A percentile compares a stretch with the other conserved stretches of the same genome.
These are phyloP conservation scores for Cepaea hortensis DNA, from an alignment of 2,888 invertebrate genomes.

Conservation along the genomic window DNA sequence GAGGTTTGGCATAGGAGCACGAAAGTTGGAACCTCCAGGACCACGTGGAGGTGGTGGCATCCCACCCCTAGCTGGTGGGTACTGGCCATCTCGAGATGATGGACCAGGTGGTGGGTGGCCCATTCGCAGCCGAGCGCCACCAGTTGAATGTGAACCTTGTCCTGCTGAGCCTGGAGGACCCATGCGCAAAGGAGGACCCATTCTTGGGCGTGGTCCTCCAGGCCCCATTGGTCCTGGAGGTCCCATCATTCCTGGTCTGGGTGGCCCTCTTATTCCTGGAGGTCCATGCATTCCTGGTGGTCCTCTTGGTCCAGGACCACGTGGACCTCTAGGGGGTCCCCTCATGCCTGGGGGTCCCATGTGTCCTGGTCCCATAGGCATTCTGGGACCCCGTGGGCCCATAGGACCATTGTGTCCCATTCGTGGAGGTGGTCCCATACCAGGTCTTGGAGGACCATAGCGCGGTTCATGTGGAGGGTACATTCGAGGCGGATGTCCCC, in stretches of 20 bases:
- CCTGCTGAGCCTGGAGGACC: constrained; percentile 51
- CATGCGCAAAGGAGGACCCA: constrained; percentile 52
- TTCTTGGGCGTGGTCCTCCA: constrained; percentile 54
- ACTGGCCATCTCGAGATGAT: constrained; percentile 33
- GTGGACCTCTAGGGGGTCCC: constrained; percentile 57
- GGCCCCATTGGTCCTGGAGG: constrained; percentile 58
- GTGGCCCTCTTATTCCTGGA: constrained; percentile 55
- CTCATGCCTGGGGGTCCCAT: constrained; percentile 59
- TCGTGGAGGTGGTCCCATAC: constrained; percentile 51
- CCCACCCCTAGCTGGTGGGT: constrained; percentile 45
- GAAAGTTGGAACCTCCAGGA: constrained; percentile 44
- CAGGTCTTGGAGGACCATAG: constrained; percentile 49
- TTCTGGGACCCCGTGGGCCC: constrained; percentile 49
- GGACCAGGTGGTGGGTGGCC: constrained; percentile 43
- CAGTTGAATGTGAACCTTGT: constrained; percentile 42
- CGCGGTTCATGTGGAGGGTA: constrained; percentile 51
- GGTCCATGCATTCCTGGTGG: constrained; percentile 59
- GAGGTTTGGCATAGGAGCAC: constrained; percentile 49
- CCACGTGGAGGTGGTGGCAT: constrained; percentile 38
- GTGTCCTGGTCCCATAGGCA: constrained; percentile 54
- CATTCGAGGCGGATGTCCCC: constrained; percentile 52
- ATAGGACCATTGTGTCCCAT: constrained; percentile 49
- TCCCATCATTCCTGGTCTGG: constrained; percentile 49
- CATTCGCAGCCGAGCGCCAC: constrained; percentile 27
- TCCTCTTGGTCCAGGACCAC: constrained; percentile 59